Evolutionary conservation across 2,888 invertebrate species (phyloP).

Genomic region (Cantharis rufa): DNA sequence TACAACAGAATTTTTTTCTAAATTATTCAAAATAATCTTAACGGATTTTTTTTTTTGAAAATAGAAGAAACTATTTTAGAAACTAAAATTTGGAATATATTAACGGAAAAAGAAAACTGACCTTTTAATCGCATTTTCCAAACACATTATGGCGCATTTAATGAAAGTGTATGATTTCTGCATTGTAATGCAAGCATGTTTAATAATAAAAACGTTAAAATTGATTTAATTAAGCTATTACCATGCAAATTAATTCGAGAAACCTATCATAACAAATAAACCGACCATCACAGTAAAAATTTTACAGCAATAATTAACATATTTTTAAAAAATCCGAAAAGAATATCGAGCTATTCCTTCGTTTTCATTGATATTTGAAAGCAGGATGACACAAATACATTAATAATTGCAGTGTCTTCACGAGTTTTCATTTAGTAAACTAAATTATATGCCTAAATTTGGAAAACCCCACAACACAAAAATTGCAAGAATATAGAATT

Average conservation of each 20-base stretch:
- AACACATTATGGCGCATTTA: not conserved
- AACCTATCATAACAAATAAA: not conserved
- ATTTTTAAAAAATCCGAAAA: no score
- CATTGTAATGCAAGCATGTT: not conserved
- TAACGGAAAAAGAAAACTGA: not conserved
- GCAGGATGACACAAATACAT: not conserved
- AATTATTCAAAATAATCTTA: no score
- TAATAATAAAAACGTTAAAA: not conserved
- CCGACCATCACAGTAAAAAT: not conserved
- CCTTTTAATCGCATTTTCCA: not conserved
- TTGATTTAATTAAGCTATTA: not conserved
- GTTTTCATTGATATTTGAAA: not conserved
- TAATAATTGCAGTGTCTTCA: not conserved
- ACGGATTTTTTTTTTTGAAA: no score
- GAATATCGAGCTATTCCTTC: no score
- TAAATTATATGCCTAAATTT: not conserved
- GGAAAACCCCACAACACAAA: no score
- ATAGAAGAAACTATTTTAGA: not conserved
- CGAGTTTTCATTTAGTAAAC: not conserved
- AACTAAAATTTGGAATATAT: not conserved
- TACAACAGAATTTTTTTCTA: no score
- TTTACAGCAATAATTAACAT: not conserved
- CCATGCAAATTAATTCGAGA: not conserved
- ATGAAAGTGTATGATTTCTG: not conserved
- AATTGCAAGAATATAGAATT: no score